Evolutionary conservation across 2,113 vertebrate genomes (phyloP).

Genomic region (Brachirus orientalis): DNA sequence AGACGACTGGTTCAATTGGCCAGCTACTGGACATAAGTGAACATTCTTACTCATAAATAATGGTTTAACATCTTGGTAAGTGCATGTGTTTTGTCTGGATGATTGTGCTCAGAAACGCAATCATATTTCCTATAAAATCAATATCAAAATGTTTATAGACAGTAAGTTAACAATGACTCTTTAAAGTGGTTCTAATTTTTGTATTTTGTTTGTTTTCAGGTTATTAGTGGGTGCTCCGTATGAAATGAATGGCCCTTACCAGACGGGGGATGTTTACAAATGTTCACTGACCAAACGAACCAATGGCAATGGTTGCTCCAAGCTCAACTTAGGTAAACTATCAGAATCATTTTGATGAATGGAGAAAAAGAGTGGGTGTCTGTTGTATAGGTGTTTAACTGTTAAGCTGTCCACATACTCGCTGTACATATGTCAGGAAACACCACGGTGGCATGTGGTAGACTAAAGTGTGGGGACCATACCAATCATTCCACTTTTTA

Average conservation of each 20-base stretch:
- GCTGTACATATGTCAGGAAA: constrained; percentile 18
- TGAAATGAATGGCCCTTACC: constrained; percentile 93
- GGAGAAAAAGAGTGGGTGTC: not conserved
- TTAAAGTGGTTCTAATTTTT: constrained; percentile 30
- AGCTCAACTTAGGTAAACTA: constrained; percentile 93
- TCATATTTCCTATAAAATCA: not conserved
- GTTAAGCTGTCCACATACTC: constrained; percentile 13
- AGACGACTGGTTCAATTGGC: not conserved
- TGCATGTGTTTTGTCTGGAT: constrained; percentile 14
- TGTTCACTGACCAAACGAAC: constrained; percentile 85
- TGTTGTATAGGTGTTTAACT: not conserved
- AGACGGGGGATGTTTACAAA: constrained; percentile 95
- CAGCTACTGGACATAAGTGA: constrained; percentile 25
- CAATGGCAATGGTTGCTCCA: constrained; percentile 87
- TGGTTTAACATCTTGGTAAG: not conserved
- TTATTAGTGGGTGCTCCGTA: constrained; percentile 94
- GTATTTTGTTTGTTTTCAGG: constrained; percentile 77
- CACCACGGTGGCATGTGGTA: constrained; percentile 49
- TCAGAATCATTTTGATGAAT: not conserved
- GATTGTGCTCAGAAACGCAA: too few species aligned
- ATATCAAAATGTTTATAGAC: not conserved
- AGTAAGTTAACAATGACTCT: not conserved
- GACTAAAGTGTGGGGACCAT: constrained; percentile 54
- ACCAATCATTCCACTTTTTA: constrained; percentile 62
- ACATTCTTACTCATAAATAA: constrained; percentile 30